Base-by-base conservation (phyloP, 1,140 invertebrate genomes). In the Formica selysi region DNA sequence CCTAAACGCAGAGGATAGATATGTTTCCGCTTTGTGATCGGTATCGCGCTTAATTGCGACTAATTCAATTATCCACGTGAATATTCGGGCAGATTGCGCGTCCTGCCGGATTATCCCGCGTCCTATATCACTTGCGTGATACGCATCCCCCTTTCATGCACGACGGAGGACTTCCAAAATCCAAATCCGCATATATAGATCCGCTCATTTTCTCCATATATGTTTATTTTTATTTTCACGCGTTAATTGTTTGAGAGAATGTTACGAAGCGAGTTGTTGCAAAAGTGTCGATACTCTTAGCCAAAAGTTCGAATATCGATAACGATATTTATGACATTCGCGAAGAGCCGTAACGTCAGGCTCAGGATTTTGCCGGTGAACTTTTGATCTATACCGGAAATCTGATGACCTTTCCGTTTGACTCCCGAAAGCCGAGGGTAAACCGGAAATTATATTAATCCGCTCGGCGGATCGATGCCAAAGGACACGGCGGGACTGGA, bases 1-100 rank as follows among this genome's bases (percentile, higher is more conserved):
- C 68, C 48, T 32, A 38, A 83, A 62, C 38, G 61, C 59, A 11
- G 59, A 51, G 78, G 57, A 83, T 86, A 86, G 78, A 86, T 86
- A 74, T 26, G 68, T 86, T 86, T 73, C 67, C 36, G 61, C 59
- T 73, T 62, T 57, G 80, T 44, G 85, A 86, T 86, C 64, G 79
- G 85, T 73, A 86, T 86, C 85, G 78, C 13, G 67, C 57, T 86
- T 86, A 86, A 86, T 86, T 86, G 62, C 70, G 80, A 67, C 80
- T 87, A 87, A 87, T 84, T 87, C 80, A 85, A 74, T 84, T 84
- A 84, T 76, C 70, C 70, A 32, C 13, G 26, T 41, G 80, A 73
- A 76, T 87, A 87, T 83, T 86, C 78, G 65, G 26, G 11, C 84
- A 65, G 51, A 61, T 51, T 61, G 48, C 51, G 48, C 76, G 41